Conservation (phyloP, 1,140 invertebrate species). For the Rhysida immarginata region DNA sequence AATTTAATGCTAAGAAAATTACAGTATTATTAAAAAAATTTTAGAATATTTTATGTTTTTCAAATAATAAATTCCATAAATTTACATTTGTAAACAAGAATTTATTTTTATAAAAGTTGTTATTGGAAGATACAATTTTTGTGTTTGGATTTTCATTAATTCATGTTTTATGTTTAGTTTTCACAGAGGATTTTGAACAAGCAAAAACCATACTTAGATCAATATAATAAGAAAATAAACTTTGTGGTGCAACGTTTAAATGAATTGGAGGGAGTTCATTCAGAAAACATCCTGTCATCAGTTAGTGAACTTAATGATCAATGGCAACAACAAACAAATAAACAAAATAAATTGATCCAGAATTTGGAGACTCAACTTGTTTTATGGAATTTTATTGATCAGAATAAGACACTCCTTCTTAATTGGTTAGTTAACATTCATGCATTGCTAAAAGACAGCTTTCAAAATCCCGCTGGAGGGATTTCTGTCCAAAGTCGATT, state of each 20-base stretch:
- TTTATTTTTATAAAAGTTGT: too few species aligned
- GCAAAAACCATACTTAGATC: constrained; percentile 7
- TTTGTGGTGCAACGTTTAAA: constrained; percentile 49
- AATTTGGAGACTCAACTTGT: constrained; percentile 70
- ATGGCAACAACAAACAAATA: constrained; percentile 58
- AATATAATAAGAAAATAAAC: constrained; percentile 38
- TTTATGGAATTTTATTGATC: constrained; percentile 81
- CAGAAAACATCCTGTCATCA: constrained; percentile 26
- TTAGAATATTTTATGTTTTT: too few species aligned
- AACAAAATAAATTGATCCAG: constrained; percentile 50
- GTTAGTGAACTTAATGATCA: constrained; percentile 33
- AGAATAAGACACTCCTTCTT: constrained; percentile 61
- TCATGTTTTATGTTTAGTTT: too few species aligned
- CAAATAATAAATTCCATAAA: too few species aligned
- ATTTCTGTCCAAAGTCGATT: background rate
- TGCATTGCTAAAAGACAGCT: constrained; percentile 43
- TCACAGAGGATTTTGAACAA: background rate
- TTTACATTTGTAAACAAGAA: too few species aligned
- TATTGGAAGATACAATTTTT: too few species aligned
- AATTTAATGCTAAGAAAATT: too few species aligned
- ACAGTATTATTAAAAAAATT: too few species aligned
- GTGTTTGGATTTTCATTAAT: too few species aligned
- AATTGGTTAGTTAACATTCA: constrained; percentile 70
- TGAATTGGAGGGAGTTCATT: constrained; percentile 55
- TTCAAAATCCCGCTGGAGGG: background rate